A percentile compares a stretch with the other conserved stretches of the same genome.
phyloP scores from a whole-genome alignment of 2,113 vertebrate genomes.

The Pterocles gutturalis region DNA sequence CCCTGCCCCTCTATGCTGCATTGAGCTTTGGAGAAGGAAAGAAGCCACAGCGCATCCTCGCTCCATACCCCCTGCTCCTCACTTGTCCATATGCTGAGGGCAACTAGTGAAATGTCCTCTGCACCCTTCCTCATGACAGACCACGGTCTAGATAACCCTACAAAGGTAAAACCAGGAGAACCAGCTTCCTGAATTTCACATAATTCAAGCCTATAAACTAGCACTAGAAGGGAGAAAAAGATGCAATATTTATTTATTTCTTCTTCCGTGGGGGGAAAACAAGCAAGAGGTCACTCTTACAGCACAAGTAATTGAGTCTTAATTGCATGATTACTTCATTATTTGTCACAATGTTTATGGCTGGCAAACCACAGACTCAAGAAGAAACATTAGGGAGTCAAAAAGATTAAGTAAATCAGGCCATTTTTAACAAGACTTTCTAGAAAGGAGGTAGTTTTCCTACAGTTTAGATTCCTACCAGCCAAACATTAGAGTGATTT shows the following conservation, averaged over 20 bases:
- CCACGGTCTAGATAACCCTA: background rate
- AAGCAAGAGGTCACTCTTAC: background rate
- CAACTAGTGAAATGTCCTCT: background rate
- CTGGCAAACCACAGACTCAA: background rate
- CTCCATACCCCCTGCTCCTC: background rate
- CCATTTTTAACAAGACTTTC: background rate
- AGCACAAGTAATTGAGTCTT: slow-evolving; percentile 17
- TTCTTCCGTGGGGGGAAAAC: background rate
- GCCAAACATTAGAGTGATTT: background rate
- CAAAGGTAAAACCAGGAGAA: background rate
- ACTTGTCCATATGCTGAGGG: background rate
- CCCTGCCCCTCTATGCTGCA: background rate
- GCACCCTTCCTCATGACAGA: background rate
- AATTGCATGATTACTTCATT: slow-evolving; percentile 38
- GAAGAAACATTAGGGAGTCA: background rate
- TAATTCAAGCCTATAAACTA: background rate
- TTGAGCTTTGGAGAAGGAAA: background rate
- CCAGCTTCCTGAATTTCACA: background rate
- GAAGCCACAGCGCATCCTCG: background rate
- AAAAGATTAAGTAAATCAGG: background rate
- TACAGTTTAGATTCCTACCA: background rate
- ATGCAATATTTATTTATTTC: background rate
- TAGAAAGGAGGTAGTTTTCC: background rate
- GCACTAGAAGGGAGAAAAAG: background rate
- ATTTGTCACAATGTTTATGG: slow-evolving; percentile 46